Evolutionary conservation across 2,113 vertebrate genomes (phyloP).

Genomic region (Hippocampus comes): DNA sequence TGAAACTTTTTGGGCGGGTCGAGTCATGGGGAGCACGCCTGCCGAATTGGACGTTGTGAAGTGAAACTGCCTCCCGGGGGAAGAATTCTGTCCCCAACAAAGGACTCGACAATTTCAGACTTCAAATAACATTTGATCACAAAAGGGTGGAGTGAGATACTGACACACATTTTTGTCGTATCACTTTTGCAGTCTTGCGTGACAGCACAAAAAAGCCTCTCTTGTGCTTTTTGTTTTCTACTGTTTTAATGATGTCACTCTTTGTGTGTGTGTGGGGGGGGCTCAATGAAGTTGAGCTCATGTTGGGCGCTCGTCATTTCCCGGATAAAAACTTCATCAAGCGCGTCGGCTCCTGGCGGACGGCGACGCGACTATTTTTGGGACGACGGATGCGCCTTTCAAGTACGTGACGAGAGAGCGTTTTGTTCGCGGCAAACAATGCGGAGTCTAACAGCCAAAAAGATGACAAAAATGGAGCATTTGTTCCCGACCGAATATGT

Average conservation of each 20-base stretch:
- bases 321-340: slow-evolving; percentile 25
- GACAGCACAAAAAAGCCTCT: background rate
- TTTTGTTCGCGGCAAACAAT: slow-evolving; percentile 37
- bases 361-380: slow-evolving; percentile 43
- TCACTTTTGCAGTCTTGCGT: no score
- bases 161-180: no score
- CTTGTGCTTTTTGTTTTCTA: background rate
- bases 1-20: no score
- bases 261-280: no score
- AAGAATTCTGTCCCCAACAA: no score
- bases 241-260: no score
- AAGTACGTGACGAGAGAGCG: slow-evolving; percentile 50
- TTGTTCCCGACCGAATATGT: background rate
- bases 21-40: no score
- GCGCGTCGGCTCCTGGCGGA: slow-evolving; percentile 20
- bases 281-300: background rate
- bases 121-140: no score
- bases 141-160: no score
- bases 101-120: no score
- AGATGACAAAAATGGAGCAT: background rate
- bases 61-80: no score
- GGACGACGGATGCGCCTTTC: slow-evolving; percentile 59
- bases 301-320: slow-evolving; percentile 19
- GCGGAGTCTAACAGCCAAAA: slow-evolving; percentile 27
- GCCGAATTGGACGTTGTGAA: no score